Evolutionary conservation across 1,140 invertebrate species (phyloP), one percentile per base, ranked within the genome.

Genomic region (Papilio helenus): DNA sequence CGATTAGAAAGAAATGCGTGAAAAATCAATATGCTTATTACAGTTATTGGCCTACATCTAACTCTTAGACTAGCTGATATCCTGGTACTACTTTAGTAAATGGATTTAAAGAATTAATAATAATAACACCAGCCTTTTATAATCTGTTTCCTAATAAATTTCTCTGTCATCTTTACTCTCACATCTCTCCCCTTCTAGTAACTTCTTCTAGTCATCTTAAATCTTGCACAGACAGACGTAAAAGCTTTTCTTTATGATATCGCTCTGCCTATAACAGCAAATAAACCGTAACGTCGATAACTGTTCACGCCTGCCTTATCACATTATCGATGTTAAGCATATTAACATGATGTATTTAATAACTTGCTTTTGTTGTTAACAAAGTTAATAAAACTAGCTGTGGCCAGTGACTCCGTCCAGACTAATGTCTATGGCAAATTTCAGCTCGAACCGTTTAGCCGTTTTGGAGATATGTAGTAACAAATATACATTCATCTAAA

Each of bases 241-340:
- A 20, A 55, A 58, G 10, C 7, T 58, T 58, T 58, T 20, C 2
- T 58, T 58, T 58, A 20, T 58, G n/a, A 3, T 58, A 9, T 39
- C 2, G 10, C 20, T 8, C n/a, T n/a, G n/a, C n/a, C 20, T 58
- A 26, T 58, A 23, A 58, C n/a, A 20, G 20, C 1, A 58, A 58
- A 58, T 58, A 58, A 58, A 58, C 55, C 55, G 55, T 58, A 26
- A 58, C 55, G 55, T 20, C 9, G 55, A 58, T 23, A 58, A 58
- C 0, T 58, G 20, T 55, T 18, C 7, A 58, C 55, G 55, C n/a
- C 20, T 58, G n/a, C 18, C 51, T 34, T 55, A 55, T 8, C n/a
- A 20, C 55, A 58, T 58, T 58, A 58, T 58, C 18, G n/a, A 8
- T 61, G 3, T 61, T 23, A 61, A 9, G 58, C 55, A 26, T 58